Evolutionary conservation across 1,140 invertebrate species (phyloP).

Genomic region (Vanessa tameamea): DNA sequence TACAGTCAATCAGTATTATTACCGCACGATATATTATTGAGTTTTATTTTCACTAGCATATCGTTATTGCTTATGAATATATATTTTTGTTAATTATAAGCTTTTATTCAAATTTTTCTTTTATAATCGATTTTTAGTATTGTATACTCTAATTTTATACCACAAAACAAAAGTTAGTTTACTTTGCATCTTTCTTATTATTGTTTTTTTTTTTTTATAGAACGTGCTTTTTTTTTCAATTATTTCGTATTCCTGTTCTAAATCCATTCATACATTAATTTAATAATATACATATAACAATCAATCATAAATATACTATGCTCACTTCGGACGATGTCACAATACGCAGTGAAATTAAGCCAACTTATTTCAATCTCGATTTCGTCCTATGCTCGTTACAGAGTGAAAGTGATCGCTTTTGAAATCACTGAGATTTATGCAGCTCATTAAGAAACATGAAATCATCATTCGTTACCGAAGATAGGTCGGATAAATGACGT

Average conservation of each 20-base stretch:
- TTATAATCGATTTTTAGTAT: neutral
- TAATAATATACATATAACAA: constrained; percentile 10
- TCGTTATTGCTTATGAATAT: constrained; percentile 4
- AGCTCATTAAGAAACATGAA: constrained; percentile 54
- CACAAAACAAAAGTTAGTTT: neutral
- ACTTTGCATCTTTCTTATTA: too few species aligned
- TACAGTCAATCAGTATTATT: constrained; percentile 35
- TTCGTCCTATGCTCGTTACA: constrained; percentile 51
- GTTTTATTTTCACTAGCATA: constrained; percentile 22
- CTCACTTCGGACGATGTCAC: constrained; percentile 26
- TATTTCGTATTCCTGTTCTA: constrained; percentile 2
- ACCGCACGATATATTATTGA: constrained; percentile 31
- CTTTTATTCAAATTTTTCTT: neutral
- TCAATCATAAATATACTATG: constrained; percentile 8
- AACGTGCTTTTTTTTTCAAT: constrained; percentile 4
- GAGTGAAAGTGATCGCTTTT: constrained; percentile 72
- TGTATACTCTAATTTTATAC: neutral
- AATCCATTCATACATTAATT: constrained; percentile 19
- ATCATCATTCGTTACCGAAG: constrained; percentile 60
- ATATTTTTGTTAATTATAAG: neutral
- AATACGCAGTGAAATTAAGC: constrained; percentile 39
- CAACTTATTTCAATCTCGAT: constrained; percentile 55
- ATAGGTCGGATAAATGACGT: constrained; percentile 59
- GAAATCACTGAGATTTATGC: constrained; percentile 62
- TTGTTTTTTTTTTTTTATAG: too few species aligned